Evolutionary conservation across 1,140 invertebrate genomes (phyloP), one percentile per base, ranked within the genome.

Genomic region (Thaumetopoea pityocampa): DNA sequence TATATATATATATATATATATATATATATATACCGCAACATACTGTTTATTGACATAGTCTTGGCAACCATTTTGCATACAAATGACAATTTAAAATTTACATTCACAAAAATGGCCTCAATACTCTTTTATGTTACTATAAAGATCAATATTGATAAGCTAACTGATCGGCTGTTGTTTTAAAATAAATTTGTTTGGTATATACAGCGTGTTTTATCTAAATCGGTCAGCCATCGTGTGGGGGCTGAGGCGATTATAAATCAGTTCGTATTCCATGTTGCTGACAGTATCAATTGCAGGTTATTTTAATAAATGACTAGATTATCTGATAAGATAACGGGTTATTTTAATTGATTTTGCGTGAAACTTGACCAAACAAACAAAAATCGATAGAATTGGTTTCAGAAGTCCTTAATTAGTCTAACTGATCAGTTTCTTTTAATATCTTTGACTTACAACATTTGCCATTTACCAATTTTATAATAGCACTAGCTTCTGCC

Each of bases 181-280:
- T 24, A 27, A n/a, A n/a, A n/a, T 48, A 36, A 56, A 33, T 34
- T 41, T 56, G 47, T 50, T 51, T 38, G 43, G 33, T 16, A 41
- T 41, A 53, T 44, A 56, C 36, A 46, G 44, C 51, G 42, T 59
- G 57, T 68, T 69, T 72, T 72, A 68, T 77, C 69, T 77, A 67
- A 69, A 73, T 77, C 69, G 69, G 72, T 67, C 67, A 71, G 51
- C 45, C 64, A 56, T 72, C 71, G 72, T 77, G 72, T 77, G 67
- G 65, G 67, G 69, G 69, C 69, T 44, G 53, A 10, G 26, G 28
- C 35, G 44, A 48, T 62, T 62, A 57, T 65, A 59, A 67, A 68
- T 63, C 58, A 67, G 53, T 60, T 53, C 62, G 66, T 71, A 59
- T 68, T 54, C 63, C 38, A 47, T 20, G 65, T 67, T 56, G 48